phyloP scores from a whole-genome alignment of 2,888 invertebrate species.

The Tinea semifulvella region DNA sequence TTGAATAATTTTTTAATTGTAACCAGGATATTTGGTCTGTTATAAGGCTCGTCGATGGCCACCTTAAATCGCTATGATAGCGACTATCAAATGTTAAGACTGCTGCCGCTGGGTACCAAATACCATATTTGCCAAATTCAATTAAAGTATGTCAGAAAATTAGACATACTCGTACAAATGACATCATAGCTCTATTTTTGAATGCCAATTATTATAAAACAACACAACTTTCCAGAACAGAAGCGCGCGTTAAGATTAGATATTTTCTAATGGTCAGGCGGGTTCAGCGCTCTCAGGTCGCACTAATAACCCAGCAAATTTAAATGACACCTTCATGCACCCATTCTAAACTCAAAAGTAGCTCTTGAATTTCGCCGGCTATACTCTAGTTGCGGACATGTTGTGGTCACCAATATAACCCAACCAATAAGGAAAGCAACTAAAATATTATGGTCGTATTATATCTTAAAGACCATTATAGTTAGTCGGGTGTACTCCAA shows the following conservation, averaged over 20 bases:
- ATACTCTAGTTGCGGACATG: constrained; percentile 17
- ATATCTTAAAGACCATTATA: constrained; percentile 12
- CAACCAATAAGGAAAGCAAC: constrained; percentile 5
- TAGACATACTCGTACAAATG: too few species aligned
- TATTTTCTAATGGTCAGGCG: constrained; percentile 36
- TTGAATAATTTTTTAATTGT: too few species aligned
- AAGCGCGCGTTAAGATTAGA: constrained; percentile 35
- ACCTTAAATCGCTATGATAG: too few species aligned
- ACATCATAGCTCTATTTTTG: too few species aligned
- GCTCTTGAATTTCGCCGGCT: constrained; percentile 16
- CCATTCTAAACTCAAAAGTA: not conserved
- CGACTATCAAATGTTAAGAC: too few species aligned
- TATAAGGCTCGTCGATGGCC: too few species aligned
- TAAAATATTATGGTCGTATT: constrained; percentile 13
- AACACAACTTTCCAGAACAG: constrained; percentile 33
- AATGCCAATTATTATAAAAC: too few species aligned
- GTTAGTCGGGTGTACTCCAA: constrained; percentile 19
- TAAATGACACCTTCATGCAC: constrained; percentile 11
- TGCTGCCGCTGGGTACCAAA: too few species aligned
- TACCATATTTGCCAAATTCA: too few species aligned
- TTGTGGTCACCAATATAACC: constrained; percentile 14
- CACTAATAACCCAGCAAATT: constrained; percentile 20
- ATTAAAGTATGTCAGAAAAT: too few species aligned
- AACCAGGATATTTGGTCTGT: too few species aligned
- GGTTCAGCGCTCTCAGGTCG: constrained; percentile 34